Evolutionary conservation across 1,140 invertebrate genomes (phyloP).

Genomic region (Pantala flavescens): DNA sequence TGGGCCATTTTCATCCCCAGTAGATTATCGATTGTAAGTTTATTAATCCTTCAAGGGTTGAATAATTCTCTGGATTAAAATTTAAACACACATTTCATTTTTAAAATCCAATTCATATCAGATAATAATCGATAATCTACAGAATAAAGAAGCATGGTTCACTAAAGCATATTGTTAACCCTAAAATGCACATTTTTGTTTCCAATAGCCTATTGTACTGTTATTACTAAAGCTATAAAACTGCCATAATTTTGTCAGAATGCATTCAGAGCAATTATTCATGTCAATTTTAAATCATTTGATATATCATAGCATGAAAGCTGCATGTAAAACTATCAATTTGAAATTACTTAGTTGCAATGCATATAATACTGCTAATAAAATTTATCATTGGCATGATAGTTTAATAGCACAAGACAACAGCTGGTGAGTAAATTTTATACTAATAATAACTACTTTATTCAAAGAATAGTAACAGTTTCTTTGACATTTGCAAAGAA

Average conservation of each 20-base stretch:
- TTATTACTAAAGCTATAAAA: neutral
- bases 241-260: neutral
- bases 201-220: neutral
- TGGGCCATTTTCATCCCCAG: too few relatives aligned
- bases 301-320: neutral
- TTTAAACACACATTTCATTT: too few relatives aligned
- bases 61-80: too few relatives aligned
- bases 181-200: neutral
- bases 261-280: neutral
- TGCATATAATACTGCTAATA: neutral
- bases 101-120: too few relatives aligned
- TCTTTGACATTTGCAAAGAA: neutral
- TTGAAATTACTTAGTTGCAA: neutral
- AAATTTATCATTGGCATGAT: neutral
- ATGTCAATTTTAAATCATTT: neutral
- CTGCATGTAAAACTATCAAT: neutral
- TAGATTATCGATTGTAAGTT: too few relatives aligned
- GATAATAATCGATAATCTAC: too few relatives aligned
- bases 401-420: neutral
- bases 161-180: neutral
- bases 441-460: neutral
- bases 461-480: neutral
- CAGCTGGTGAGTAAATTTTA: neutral
- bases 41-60: too few relatives aligned
- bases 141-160: neutral